These are phyloP conservation scores for Calyptommatus sinebrachiatus DNA, from an alignment of 2,113 vertebrate genomes.

Conservation along the genomic window DNA sequence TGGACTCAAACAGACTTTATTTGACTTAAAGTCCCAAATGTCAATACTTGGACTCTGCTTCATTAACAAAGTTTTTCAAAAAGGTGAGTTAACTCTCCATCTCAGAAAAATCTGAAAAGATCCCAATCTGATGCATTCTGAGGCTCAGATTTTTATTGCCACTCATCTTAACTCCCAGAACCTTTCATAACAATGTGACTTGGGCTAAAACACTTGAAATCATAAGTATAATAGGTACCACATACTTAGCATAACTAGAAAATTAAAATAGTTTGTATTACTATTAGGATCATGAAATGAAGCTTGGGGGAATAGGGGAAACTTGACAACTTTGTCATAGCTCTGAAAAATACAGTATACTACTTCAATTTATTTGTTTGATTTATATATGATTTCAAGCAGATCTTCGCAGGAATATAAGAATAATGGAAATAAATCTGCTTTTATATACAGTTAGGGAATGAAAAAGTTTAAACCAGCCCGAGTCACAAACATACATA, in stretches of 20 bases:
- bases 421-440: too few species aligned
- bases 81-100: constrained; percentile 31
- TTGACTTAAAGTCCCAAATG: constrained; percentile 29
- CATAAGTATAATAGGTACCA: too few species aligned
- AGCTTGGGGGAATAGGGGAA: not conserved
- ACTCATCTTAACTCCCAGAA: not conserved
- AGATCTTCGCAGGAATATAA: too few species aligned
- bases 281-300: not conserved
- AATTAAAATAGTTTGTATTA: not conserved
- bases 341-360: not conserved
- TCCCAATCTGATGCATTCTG: too few species aligned
- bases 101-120: not conserved
- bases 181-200: not conserved
- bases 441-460: too few species aligned
- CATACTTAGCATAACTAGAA: not conserved
- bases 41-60: constrained; percentile 24
- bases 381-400: too few species aligned
- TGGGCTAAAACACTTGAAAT: not conserved
- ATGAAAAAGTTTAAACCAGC: too few species aligned
- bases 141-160: not conserved
- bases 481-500: too few species aligned
- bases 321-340: not conserved
- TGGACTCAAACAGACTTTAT: constrained; percentile 27
- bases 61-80: constrained; percentile 48
- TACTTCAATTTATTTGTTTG: too few species aligned